A percentile compares a stretch with the other conserved stretches of the same genome.
These are phyloP conservation scores for Anarsia innoxiella DNA, from an alignment of 2,888 invertebrate genomes.

Conservation along the genomic window DNA sequence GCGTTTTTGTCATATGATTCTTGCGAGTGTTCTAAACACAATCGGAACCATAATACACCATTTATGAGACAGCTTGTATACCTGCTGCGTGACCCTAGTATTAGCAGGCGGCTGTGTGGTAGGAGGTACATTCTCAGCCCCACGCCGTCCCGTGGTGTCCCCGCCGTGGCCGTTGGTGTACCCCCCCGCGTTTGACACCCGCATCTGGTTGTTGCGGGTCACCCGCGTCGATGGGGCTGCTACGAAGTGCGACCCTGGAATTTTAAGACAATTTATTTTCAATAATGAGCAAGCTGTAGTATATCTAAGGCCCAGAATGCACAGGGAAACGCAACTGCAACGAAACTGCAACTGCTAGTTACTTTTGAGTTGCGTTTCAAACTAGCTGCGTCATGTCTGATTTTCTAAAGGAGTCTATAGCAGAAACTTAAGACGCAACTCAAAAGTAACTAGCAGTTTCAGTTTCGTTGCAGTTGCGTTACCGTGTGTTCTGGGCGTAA, in stretches of 20 bases:
- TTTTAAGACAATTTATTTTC: not conserved
- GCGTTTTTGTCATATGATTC: too few species aligned
- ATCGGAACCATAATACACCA: too few species aligned
- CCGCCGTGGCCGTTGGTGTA: constrained; percentile 76
- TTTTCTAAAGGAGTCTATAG: too few species aligned
- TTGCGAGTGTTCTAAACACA: too few species aligned
- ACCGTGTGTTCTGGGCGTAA: too few species aligned
- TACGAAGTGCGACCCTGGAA: constrained; percentile 13
- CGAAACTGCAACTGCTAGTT: not conserved
- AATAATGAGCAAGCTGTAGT: not conserved
- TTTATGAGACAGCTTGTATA: too few species aligned
- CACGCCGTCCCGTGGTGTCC: constrained; percentile 75
- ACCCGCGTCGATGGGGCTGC: constrained; percentile 48
- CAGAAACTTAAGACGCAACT: too few species aligned
- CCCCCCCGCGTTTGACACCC: constrained; percentile 71
- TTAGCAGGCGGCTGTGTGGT: constrained; percentile 44
- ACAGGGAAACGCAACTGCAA: too few species aligned
- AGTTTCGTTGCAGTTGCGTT: too few species aligned
- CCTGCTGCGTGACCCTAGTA: constrained; percentile 64
- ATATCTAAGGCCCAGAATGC: too few species aligned
- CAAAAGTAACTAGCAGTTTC: too few species aligned
- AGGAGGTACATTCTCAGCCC: constrained; percentile 78
- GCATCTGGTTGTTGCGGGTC: constrained; percentile 70
- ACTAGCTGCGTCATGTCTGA: not conserved
- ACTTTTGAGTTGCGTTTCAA: not conserved